Conservation (phyloP, 2,888 invertebrate species). For the Euzetes globulus region DNA sequence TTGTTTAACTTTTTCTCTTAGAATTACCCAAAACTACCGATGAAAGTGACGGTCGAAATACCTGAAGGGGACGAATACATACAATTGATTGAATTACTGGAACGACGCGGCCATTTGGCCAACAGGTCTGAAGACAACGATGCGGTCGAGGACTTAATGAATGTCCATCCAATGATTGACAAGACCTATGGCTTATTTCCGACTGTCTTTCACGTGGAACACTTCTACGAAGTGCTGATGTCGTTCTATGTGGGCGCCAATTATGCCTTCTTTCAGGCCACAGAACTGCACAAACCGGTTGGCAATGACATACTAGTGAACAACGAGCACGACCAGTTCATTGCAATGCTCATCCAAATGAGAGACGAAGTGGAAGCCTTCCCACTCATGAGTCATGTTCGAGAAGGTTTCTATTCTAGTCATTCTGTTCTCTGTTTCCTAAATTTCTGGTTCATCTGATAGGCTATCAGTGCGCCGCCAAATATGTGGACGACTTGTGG, state of each 20-base stretch:
- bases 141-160: not conserved
- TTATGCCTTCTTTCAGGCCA: not conserved
- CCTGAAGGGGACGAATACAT: not conserved
- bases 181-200: not conserved
- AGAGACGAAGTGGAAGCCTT: not conserved
- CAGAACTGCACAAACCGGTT: not conserved
- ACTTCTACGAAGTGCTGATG: not conserved
- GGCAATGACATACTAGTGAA: not conserved
- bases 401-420: not conserved
- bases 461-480: not conserved
- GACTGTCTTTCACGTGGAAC: not conserved
- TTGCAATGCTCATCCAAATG: not conserved
- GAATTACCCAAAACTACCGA: not conserved
- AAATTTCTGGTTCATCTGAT: not conserved
- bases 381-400: not conserved
- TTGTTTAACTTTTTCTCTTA: not conserved
- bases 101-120: not conserved
- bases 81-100: not conserved
- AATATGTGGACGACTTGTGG: not conserved
- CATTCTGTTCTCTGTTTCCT: not conserved
- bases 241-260: not conserved
- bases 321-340: not conserved
- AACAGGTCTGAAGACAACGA: not conserved
- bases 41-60: not conserved
- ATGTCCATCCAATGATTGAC: not conserved